Evolutionary conservation across 2,113 vertebrate genomes (phyloP), one percentile per base, ranked within the genome.

Genomic region (Ceyx cyanopectus): DNA sequence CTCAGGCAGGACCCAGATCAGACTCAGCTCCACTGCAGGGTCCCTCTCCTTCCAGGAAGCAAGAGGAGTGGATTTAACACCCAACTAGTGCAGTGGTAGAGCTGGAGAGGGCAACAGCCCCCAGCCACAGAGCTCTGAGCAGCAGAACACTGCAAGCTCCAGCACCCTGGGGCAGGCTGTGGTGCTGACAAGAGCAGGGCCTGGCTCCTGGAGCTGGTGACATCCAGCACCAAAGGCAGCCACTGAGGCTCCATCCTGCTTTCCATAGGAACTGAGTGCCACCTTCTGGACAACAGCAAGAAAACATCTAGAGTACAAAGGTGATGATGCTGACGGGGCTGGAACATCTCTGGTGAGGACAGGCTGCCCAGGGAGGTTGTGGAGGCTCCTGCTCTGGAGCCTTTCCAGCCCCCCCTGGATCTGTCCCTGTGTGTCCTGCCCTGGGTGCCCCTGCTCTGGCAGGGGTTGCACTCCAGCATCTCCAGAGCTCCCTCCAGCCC

Each of bases 231-330:
- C 23, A 1, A 8, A 14, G 45, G 5, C 15, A 3, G 0, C 5
- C 70, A 60, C 26, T 10, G 4, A 50, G 6, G 27, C 29, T 18
- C 15, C 1, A 2, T 10, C 17, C 6, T 5, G 1, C 2, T 51
- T 77, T 34, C 34, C 20, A 13, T 2, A 14, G 92, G 51, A 51
- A 11, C 21, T 10, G 43, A 12, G 60, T 80, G 95, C 91, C 96
- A 77, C 92, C 95, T 74, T 2, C 91, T 91, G 96, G 94, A 87
- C 86, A 69, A 54, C 45, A n/a, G 6, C 20, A 30, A 26, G n/a
- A 23, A 68, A 82, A 5, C 0, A 1, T 5, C 48, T 21, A 48
- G 21, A 48, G 48, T 48, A 48, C 48, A 48, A 22, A 48, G 48
- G 12, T 23, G 48, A 48, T 48, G 48, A 48, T 23, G 48, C 10